phyloP scores from a whole-genome alignment of 2,797 vertebrate species.

The Bryconaethiops microstoma region DNA sequence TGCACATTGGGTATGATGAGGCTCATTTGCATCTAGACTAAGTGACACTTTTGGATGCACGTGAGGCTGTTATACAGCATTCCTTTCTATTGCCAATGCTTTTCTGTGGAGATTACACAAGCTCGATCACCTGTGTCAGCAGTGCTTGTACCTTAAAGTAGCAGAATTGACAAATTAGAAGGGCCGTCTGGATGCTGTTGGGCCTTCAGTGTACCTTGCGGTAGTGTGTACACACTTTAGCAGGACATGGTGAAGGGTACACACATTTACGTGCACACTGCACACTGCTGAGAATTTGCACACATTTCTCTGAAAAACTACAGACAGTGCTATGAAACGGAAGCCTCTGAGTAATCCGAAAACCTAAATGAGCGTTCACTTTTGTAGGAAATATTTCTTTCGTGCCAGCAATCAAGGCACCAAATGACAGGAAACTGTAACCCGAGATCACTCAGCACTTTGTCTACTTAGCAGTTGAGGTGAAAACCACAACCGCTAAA shows the following conservation, averaged over 20 bases:
- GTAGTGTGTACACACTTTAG: neutral
- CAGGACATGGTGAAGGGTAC: neutral
- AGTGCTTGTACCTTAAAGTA: neutral
- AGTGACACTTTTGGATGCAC: neutral
- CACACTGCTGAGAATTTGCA: constrained; percentile 15
- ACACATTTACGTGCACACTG: neutral
- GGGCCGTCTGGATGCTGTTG: neutral
- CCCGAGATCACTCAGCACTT: constrained; percentile 21
- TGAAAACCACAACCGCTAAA: constrained; percentile 29
- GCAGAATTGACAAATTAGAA: neutral
- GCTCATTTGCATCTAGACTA: too few relatives aligned
- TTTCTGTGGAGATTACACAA: neutral
- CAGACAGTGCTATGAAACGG: constrained; percentile 17
- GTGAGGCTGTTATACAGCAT: neutral
- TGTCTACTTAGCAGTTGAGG: constrained; percentile 6
- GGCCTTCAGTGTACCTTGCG: neutral
- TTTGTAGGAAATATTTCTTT: constrained; percentile 50
- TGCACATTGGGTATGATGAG: neutral
- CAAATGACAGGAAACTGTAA: constrained; percentile 48
- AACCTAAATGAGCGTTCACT: neutral
- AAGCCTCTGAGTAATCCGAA: constrained; percentile 40
- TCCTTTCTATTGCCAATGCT: neutral
- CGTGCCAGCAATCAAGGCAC: neutral
- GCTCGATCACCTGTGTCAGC: neutral
- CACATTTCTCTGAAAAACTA: constrained; percentile 19